These are phyloP conservation scores for Geodia barretti DNA, from an alignment of 37 sponge, comb jelly and placozoan genomes.

Conservation along the genomic window DNA sequence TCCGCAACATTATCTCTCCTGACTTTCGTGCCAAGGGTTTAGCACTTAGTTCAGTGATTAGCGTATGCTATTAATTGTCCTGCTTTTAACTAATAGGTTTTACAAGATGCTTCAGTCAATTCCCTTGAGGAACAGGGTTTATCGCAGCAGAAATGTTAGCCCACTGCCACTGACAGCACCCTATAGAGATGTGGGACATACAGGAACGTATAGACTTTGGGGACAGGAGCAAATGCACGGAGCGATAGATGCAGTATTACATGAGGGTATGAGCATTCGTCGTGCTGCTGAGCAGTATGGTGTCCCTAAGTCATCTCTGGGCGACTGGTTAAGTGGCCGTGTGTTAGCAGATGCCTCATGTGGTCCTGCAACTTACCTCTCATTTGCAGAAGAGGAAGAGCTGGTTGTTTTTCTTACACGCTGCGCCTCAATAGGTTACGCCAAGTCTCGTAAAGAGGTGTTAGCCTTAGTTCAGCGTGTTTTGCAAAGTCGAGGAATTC, in stretches of 20 bases:
- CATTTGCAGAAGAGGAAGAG: conserved; percentile 8
- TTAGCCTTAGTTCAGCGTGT: conserved; percentile 2
- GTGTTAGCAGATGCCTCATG: neutral
- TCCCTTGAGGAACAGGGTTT: neutral
- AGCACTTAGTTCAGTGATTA: no score
- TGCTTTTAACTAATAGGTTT: no score
- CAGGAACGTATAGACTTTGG: neutral
- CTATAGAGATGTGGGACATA: no score
- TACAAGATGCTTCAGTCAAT: neutral
- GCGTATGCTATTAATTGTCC: no score
- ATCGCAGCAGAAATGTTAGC: neutral
- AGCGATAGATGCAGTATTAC: neutral
- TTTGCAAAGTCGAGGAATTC: neutral
- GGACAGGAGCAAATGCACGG: neutral
- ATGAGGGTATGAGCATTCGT: neutral
- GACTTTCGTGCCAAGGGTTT: no score
- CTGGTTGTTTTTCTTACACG: conserved; percentile 5
- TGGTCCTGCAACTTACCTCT: conserved; percentile 11
- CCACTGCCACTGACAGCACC: no score
- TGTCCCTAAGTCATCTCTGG: conserved; percentile 11
- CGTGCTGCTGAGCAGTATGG: conserved; percentile 7
- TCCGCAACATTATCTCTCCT: no score
- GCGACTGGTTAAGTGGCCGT: conserved; percentile 16
- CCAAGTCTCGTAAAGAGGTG: conserved; percentile 15
- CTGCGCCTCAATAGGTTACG: conserved; percentile 18